Percentiles rank a stretch among this genome's conserved stretches.
These are phyloP conservation scores for Trissolcus japonicus DNA, from an alignment of 2,888 invertebrate genomes.

Conservation along the genomic window DNA sequence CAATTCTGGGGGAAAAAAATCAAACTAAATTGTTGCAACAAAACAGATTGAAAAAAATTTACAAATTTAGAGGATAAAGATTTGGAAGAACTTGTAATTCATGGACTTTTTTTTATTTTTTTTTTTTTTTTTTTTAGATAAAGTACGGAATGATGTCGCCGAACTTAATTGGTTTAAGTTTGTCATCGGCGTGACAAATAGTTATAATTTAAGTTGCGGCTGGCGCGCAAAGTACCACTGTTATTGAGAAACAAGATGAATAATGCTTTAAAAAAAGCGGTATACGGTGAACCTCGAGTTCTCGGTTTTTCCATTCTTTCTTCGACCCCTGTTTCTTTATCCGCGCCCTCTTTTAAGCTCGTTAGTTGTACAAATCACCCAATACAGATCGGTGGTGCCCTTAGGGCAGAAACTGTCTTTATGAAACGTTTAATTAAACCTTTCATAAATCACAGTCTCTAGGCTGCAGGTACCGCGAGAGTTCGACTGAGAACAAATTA, in stretches of 20 bases:
- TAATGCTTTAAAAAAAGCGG: constrained; percentile 38
- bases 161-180: constrained; percentile 21
- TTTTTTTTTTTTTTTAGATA: too few relatives aligned
- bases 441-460: constrained; percentile 66
- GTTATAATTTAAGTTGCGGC: constrained; percentile 25
- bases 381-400: constrained; percentile 60
- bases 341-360: constrained; percentile 58
- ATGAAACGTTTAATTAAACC: constrained; percentile 74
- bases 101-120: too few relatives aligned
- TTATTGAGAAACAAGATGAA: constrained; percentile 52
- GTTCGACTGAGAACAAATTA: constrained; percentile 69
- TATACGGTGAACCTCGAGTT: constrained; percentile 29
- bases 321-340: constrained; percentile 42
- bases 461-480: constrained; percentile 55
- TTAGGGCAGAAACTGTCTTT: constrained; percentile 63
- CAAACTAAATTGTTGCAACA: not conserved
- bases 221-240: constrained; percentile 9
- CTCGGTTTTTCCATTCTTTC: constrained; percentile 32
- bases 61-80: too few relatives aligned
- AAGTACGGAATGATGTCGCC: constrained; percentile 12
- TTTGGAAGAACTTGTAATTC: too few relatives aligned
- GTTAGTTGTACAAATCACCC: constrained; percentile 59
- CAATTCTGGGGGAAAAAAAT: too few relatives aligned
- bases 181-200: constrained; percentile 21
- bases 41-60: not conserved